phyloP scores from a whole-genome alignment of 1,140 invertebrate genomes.

The Pogonomyrmex californicus region DNA sequence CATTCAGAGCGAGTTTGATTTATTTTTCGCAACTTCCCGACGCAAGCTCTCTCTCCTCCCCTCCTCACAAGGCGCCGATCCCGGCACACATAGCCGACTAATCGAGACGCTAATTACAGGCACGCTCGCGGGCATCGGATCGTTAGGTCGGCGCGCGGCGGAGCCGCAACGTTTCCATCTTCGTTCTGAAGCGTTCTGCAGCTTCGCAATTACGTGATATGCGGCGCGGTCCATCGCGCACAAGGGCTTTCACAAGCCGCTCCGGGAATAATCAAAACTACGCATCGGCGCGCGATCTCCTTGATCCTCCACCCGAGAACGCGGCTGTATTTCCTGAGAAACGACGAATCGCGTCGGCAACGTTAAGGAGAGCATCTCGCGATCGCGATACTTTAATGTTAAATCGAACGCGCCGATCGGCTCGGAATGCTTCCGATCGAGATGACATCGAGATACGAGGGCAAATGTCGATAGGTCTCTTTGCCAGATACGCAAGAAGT shows the following conservation, averaged over 20 bases:
- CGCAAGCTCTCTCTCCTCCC: neutral
- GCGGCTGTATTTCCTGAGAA: neutral
- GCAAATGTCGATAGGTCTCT: neutral
- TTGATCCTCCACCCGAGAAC: neutral
- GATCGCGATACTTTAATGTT: neutral
- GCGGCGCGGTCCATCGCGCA: constrained; percentile 10
- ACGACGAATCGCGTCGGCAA: neutral
- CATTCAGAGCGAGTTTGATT: constrained; percentile 43
- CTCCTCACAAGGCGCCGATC: neutral
- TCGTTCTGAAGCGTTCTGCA: constrained; percentile 57
- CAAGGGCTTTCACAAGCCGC: neutral
- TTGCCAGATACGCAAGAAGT: neutral
- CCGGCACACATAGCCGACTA: constrained; percentile 45
- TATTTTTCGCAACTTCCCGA: constrained; percentile 33
- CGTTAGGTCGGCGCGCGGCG: constrained; percentile 57
- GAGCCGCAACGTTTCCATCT: constrained; percentile 64
- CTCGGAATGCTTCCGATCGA: neutral
- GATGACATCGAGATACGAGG: neutral
- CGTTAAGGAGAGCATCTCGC: neutral
- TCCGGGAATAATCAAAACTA: constrained; percentile 54
- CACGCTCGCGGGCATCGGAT: constrained; percentile 58
- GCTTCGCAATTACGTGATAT: constrained; percentile 65
- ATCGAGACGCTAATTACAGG: constrained; percentile 66
- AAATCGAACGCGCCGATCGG: neutral
- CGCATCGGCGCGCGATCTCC: constrained; percentile 20